Percentiles rank a stretch among this genome's conserved stretches.
Evolutionary conservation across 2,888 invertebrate species (phyloP).

Genomic region (Priocnemis perturbator): DNA sequence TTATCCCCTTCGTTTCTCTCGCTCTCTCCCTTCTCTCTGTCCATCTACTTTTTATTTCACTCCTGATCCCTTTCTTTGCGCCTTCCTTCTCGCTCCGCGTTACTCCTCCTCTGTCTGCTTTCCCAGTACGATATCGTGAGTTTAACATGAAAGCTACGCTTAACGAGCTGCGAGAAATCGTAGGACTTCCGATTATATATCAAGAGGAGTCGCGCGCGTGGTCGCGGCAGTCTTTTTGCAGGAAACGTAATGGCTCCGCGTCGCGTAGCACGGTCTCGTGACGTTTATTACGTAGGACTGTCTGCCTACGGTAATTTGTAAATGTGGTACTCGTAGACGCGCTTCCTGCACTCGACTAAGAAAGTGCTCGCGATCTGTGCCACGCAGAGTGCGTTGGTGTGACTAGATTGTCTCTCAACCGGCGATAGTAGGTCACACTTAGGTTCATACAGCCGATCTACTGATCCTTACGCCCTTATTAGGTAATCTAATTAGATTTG

Average conservation of each 20-base stretch:
- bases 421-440: too few species aligned
- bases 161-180: constrained; percentile 18
- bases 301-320: not conserved
- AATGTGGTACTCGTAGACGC: not conserved
- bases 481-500: too few species aligned
- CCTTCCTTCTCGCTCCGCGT: too few species aligned
- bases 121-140: not conserved
- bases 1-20: not conserved
- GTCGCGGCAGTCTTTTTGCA: not conserved
- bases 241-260: not conserved
- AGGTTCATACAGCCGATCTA: too few species aligned
- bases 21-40: not conserved
- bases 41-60: not conserved
- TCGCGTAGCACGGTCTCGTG: not conserved
- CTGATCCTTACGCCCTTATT: too few species aligned
- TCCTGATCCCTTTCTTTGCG: too few species aligned
- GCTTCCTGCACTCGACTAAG: too few species aligned
- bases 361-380: too few species aligned
- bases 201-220: constrained; percentile 4
- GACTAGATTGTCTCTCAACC: too few species aligned
- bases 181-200: constrained; percentile 8
- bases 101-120: too few species aligned
- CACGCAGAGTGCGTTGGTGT: too few species aligned
- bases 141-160: constrained; percentile 15
- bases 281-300: constrained; percentile 8